Conservation (phyloP, 2,888 invertebrate genomes). For the Sepiola atlantica region DNA sequence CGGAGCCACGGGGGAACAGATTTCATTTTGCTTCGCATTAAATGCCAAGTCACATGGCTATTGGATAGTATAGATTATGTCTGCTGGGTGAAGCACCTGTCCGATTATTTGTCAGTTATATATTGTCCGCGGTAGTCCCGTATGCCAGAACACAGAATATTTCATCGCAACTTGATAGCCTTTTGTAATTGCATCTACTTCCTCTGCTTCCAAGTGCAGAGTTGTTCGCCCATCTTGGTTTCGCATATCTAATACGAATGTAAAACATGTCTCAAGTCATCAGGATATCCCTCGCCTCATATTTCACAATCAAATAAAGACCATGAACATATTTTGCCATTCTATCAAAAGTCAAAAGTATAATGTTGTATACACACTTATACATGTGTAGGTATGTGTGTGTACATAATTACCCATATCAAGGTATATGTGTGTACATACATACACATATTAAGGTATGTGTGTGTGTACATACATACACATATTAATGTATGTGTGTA, state of each 20-base stretch:
- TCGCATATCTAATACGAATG: not conserved
- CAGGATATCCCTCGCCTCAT: conserved; percentile 20
- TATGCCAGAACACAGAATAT: conserved; percentile 21
- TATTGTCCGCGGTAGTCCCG: conserved; percentile 8
- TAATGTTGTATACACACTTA: too few species aligned
- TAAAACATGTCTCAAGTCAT: conserved; percentile 32
- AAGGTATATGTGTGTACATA: too few species aligned
- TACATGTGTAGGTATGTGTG: too few species aligned
- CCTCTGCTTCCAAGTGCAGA: not conserved
- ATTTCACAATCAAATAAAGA: conserved; percentile 32
- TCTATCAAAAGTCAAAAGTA: not conserved
- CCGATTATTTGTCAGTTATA: conserved; percentile 10
- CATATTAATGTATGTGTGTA: too few species aligned
- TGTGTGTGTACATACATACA: too few species aligned
- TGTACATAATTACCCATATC: too few species aligned
- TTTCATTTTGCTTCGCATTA: not conserved
- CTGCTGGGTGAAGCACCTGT: conserved; percentile 22
- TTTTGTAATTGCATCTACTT: conserved; percentile 21
- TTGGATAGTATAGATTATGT: not conserved
- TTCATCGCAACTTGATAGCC: conserved; percentile 32
- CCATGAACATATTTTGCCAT: not conserved
- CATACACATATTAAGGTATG: too few species aligned
- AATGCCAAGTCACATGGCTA: not conserved
- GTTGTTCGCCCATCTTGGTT: not conserved
- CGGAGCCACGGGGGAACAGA: not conserved